Base-by-base conservation (phyloP, 2,888 invertebrate genomes). In the Taenaris catops region DNA sequence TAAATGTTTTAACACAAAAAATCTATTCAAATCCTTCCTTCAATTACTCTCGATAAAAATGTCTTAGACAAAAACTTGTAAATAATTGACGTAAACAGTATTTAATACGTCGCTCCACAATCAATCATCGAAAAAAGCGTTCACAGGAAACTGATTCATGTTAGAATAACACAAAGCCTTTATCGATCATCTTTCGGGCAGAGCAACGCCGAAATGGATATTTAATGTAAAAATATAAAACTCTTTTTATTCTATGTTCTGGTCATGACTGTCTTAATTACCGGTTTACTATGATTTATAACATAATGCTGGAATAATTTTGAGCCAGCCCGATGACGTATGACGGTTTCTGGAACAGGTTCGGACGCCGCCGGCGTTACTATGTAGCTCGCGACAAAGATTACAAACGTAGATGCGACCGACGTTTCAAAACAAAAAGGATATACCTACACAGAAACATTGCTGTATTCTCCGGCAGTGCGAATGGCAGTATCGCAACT, bases 271-370 rank as follows among this genome's bases (percentile, higher is more conserved):
- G 79, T 79, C 78, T 83, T 86, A 86, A 86, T 86, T 86, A 84
- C 83, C 58, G 74, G 83, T 72, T 78, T 74, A 80, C 79, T 78
- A 84, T 86, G 84, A 86, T 86, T 86, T 86, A 86, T 84, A 76
- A 67, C 76, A 69, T 76, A 78, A 81, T 72, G 70, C 63, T 56
- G 71, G 80, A 79, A 83, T 80, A 74, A 76, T 80, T 81, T 78
- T 64, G 62, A 78, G 69, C 62, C 70, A 48, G 65, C 33, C 65
- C 78, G 73, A 79, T 80, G 83, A 83, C 81, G 81, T 81, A 83
- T 78, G 73, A 71, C 76, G 69, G 62, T 61, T 65, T 69, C 56
- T 48, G 48, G 63, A 80, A 80, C 83, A 66, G 79, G 83, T 83
- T 71, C 53, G 44, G 46, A 44, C 48, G 81, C 84, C 83, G 66